Conservation (phyloP, 2,797 vertebrate genomes). For the Capromys pilorides region DNA sequence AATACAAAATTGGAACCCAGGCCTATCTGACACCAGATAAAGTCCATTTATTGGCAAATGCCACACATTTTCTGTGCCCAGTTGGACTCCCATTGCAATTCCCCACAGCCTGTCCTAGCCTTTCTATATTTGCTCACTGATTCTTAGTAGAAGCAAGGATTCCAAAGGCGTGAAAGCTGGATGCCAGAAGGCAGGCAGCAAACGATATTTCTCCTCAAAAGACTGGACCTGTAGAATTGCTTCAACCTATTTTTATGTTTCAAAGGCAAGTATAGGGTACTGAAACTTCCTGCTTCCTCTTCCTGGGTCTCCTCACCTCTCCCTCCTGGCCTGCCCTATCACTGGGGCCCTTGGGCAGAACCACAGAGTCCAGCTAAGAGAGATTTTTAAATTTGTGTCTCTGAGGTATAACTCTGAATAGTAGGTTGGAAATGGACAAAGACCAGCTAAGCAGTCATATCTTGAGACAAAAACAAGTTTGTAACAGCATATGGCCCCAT, state of each 20-base stretch:
- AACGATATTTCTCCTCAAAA: conserved; percentile 14
- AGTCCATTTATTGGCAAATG: not conserved
- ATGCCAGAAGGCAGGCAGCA: not conserved
- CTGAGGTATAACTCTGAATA: conserved; percentile 32
- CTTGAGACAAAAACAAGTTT: not conserved
- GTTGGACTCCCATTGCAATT: not conserved
- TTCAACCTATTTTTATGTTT: conserved; percentile 52
- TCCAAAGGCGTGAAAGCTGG: not conserved
- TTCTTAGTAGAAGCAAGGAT: not conserved
- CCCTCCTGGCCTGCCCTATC: not conserved
- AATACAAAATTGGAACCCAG: not conserved
- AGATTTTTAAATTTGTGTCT: not conserved
- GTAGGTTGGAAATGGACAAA: not conserved
- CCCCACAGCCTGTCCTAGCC: not conserved
- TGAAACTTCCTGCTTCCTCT: conserved; percentile 59
- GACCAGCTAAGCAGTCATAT: conserved; percentile 1
- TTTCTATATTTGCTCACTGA: not conserved
- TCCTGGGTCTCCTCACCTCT: conserved; percentile 42
- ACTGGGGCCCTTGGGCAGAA: conserved; percentile 14
- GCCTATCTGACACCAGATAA: not conserved
- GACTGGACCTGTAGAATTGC: conserved; percentile 1
- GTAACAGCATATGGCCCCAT: not conserved
- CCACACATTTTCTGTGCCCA: not conserved
- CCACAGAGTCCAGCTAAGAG: not conserved
- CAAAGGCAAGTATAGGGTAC: conserved; percentile 20